These are phyloP conservation scores for Spermophilus dauricus DNA, from an alignment of 2,113 vertebrate species.

Conservation along the genomic window DNA sequence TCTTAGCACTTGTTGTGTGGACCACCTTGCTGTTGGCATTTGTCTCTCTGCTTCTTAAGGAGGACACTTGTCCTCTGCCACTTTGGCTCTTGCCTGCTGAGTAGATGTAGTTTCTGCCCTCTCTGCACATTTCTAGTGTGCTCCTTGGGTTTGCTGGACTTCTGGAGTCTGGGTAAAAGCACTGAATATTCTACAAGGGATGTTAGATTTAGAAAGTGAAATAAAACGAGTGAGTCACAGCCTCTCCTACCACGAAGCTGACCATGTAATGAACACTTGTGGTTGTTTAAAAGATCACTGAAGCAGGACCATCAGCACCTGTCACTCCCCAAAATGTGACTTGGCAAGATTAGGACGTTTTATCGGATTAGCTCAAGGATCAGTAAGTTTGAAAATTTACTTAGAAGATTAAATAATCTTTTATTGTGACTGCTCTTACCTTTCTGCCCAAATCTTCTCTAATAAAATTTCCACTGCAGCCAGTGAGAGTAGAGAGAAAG, in stretches of 20 bases:
- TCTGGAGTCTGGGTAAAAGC: not conserved
- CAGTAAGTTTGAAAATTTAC: conserved; percentile 74
- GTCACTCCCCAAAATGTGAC: conserved; percentile 3
- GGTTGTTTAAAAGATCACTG: not conserved
- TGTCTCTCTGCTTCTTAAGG: not conserved
- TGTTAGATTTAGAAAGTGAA: conserved; percentile 29
- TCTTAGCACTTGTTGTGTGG: not conserved
- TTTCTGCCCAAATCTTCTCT: conserved; percentile 61
- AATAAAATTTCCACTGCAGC: conserved; percentile 57
- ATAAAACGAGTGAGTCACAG: not conserved
- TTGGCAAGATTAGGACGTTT: conserved; percentile 59
- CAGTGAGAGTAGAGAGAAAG: conserved; percentile 34
- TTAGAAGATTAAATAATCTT: conserved; percentile 72
- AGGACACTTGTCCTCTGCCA: not conserved
- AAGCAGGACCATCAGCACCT: not conserved
- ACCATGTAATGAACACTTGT: not conserved
- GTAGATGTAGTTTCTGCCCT: not conserved
- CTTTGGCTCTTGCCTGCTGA: not conserved
- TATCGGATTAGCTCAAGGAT: conserved; percentile 75
- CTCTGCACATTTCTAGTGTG: not conserved
- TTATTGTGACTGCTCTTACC: conserved; percentile 65
- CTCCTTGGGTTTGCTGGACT: not conserved
- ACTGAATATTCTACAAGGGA: not conserved
- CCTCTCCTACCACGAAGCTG: not conserved
- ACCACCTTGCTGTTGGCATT: not conserved